Percentiles rank a stretch among this genome's conserved stretches.
These are phyloP conservation scores for Drosophila anceps DNA, from an alignment of 2,888 invertebrate genomes.

Conservation along the genomic window DNA sequence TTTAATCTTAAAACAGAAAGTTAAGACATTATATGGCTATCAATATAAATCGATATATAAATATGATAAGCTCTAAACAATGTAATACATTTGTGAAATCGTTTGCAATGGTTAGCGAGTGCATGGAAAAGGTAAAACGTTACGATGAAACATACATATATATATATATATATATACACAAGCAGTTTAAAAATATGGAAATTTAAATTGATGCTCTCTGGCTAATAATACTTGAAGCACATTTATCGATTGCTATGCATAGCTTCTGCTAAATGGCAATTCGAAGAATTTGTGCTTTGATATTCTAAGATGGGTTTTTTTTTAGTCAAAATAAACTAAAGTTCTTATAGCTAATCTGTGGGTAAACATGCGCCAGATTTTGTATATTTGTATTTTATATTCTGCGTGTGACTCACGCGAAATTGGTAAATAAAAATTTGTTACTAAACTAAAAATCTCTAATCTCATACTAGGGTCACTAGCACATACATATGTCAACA, in stretches of 20 bases:
- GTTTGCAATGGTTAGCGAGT: neutral
- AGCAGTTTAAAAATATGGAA: slow-evolving; percentile 8
- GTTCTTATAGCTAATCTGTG: slow-evolving; percentile 34
- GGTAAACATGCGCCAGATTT: slow-evolving; percentile 29
- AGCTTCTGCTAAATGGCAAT: slow-evolving; percentile 9
- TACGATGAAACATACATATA: slow-evolving; percentile 6
- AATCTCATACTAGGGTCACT: slow-evolving; percentile 52
- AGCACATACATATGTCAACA: slow-evolving; percentile 32
- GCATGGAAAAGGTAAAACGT: slow-evolving; percentile 23
- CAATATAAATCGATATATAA: neutral
- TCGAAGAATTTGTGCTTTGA: slow-evolving; percentile 25
- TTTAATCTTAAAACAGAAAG: neutral
- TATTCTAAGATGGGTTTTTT: slow-evolving; percentile 12
- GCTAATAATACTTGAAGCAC: slow-evolving; percentile 1
- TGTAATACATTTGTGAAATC: neutral
- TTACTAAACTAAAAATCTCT: slow-evolving; percentile 34
- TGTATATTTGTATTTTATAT: slow-evolving; percentile 23
- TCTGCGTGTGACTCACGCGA: slow-evolving; percentile 31
- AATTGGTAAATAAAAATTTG: slow-evolving; percentile 7
- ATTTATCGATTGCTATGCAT: slow-evolving; percentile 19
- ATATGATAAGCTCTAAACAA: neutral
- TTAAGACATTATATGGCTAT: neutral
- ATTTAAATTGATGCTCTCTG: neutral
- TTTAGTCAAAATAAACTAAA: neutral
- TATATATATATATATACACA: neutral